Base-by-base conservation (phyloP, 2,888 invertebrate genomes). In the Stomorhina lunata region DNA sequence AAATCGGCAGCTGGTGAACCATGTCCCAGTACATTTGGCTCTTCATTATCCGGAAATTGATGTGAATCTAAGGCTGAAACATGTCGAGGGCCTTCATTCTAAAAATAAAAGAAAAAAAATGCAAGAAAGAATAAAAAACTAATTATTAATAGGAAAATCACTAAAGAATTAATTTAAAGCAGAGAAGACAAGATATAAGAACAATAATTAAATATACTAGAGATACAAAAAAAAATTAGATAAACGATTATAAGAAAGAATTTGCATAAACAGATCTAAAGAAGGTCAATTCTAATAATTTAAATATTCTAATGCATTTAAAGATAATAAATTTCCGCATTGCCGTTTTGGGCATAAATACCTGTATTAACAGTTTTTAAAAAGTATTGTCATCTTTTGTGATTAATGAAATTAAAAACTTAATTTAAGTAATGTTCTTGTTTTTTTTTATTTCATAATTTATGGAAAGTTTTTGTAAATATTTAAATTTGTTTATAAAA, bases 21-120 rank as follows among this genome's bases (percentile, higher is more conserved):
- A 81, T 89, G 89, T 72, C 89, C 90, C 84, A 89, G 86, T 45
- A 88, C 83, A 71, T 90, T 89, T 27, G 89, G 85, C 85, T 89
- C 89, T 86, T 89, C 90, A 72, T 90, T 87, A 48, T 87, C 89
- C 87, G 90, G 90, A 90, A 90, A 89, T 69, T 88, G 88, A 85
- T 88, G 88, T 45, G 87, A 63, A 55, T 86, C 86, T 53, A 75
- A 43, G 29, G 63, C 50, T 32, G 65, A 68, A 75, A 77, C 80
- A 43, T 83, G 79, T 85, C 87, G 59, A n/a, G 75, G 87, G 17
- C 87, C 87, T 86, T 90, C 90, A 79, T 84, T 85, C 90, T 89
- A 82, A 34, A 84, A 85, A 15, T 53, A 75, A 48, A 34, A 32
- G 34, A 4, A 80, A 25, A 71, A 84, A 65, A 68, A 50, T n/a